Conservation (phyloP, 2,113 vertebrate genomes). For the Pristiophorus japonicus region DNA sequence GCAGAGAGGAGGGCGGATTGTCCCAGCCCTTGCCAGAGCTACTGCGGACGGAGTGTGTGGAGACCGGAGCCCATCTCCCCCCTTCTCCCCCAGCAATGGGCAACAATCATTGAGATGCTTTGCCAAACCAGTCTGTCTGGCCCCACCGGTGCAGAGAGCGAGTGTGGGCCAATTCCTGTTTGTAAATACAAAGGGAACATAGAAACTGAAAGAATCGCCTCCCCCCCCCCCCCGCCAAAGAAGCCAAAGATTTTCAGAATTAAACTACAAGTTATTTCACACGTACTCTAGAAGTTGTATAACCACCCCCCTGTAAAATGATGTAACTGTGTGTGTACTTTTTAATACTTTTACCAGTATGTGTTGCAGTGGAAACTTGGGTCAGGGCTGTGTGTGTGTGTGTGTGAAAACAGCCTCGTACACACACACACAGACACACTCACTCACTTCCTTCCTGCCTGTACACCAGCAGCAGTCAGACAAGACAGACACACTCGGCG, state of each 20-base stretch:
- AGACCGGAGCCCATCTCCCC: too few relatives aligned
- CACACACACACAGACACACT: neutral
- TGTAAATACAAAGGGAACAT: neutral
- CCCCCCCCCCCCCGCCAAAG: neutral
- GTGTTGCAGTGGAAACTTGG: neutral
- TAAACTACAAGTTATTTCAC: neutral
- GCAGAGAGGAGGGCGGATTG: too few relatives aligned
- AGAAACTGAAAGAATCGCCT: neutral
- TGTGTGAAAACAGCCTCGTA: neutral
- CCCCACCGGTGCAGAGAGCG: neutral
- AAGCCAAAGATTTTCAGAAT: neutral
- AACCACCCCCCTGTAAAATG: neutral
- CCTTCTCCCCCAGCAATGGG: too few relatives aligned
- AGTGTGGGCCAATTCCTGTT: too few relatives aligned
- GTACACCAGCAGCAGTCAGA: too few relatives aligned
- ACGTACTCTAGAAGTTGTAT: neutral
- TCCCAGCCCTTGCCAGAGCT: too few relatives aligned
- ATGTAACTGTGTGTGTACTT: neutral
- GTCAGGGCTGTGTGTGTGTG: neutral
- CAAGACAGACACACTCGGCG: neutral
- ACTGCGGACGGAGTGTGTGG: too few relatives aligned
- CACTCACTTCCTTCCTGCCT: constrained; percentile 22
- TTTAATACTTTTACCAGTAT: neutral
- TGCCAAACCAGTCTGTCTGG: neutral
- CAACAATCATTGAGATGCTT: too few relatives aligned